Base-by-base conservation (phyloP, 2,113 vertebrate genomes). In the Tiliqua scincoides region DNA sequence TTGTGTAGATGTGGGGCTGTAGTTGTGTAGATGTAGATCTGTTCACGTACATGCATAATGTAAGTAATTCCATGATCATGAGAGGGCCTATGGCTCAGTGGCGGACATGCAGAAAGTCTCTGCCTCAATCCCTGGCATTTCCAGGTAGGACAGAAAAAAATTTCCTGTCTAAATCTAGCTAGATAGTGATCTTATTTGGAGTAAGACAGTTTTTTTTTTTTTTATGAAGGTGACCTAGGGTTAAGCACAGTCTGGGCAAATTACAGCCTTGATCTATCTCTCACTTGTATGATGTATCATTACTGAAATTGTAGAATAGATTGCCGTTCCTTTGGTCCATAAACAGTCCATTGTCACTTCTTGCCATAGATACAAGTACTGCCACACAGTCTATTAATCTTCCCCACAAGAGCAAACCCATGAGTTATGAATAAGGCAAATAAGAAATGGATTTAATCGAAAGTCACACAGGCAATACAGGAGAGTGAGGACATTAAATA, bases 321-420 rank as follows among this genome's bases (percentile, higher is more conserved):
- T 81, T 90, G 88, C 18, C 20, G 21, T 84, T 91, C 25, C 85
- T 91, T 87, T 65, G 76, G 67, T 90, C 79, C 59, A 61, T n/a
- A n/a, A n/a, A 71, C 35, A 79, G 1, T 83, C 73, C 88, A 92
- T 88, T 85, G 84, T 85, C 88, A 30, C 87, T 91, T 79, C 87
- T 89, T 89, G 86, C 74, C 14, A 70, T 88, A 81, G 82, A 83
- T 89, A 79, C 12, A 88, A 63, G 63, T 85, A 83, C 61, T 89
- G 81, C 86, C 79, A 86, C 67, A 82, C 78, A 92, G 87, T 27
- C 77, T 82, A 25, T 87, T 62, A 93, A 91, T 79, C 88, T 86
- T 89, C 37, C 30, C n/a, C n/a, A n/a, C n/a, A n/a, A n/a, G n/a
- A 62, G 90, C 86, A 87, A 87, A 92, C 40, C 70, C 89, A 73